Evolutionary conservation across 2,797 vertebrate species (phyloP).

Genomic region (Sebastes flavidus): DNA sequence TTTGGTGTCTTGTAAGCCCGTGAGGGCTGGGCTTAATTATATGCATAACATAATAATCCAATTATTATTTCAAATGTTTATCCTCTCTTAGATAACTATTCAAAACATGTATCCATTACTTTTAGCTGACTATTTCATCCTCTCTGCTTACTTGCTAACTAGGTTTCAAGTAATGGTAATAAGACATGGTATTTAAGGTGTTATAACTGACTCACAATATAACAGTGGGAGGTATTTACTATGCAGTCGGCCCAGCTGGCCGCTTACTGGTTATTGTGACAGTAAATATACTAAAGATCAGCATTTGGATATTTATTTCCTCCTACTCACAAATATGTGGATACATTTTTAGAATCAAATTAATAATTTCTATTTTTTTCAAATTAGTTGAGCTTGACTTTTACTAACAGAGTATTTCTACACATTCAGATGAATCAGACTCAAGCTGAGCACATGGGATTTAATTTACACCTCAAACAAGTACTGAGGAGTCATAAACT

Average conservation of each 20-base stretch:
- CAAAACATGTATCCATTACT: background rate
- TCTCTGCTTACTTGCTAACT: too few relatives aligned
- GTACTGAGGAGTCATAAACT: background rate
- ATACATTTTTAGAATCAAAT: background rate
- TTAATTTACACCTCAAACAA: background rate
- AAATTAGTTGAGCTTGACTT: background rate
- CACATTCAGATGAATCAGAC: too few relatives aligned
- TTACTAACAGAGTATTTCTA: background rate
- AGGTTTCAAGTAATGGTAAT: too few relatives aligned
- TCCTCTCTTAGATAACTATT: background rate
- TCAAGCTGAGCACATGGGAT: background rate
- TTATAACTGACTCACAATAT: too few relatives aligned
- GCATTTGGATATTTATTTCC: background rate
- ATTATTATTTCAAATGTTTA: background rate
- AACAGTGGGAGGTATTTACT: too few relatives aligned
- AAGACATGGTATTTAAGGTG: too few relatives aligned
- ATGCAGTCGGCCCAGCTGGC: too few relatives aligned
- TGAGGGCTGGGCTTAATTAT: too few relatives aligned
- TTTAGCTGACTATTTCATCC: accelerated
- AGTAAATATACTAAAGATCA: too few relatives aligned
- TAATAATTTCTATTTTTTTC: background rate
- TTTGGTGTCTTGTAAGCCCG: background rate
- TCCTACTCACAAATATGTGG: background rate
- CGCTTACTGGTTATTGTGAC: too few relatives aligned
- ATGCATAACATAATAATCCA: background rate